These are phyloP conservation scores for Aphelinus certus DNA, from an alignment of 1,140 invertebrate species.

Conservation along the genomic window DNA sequence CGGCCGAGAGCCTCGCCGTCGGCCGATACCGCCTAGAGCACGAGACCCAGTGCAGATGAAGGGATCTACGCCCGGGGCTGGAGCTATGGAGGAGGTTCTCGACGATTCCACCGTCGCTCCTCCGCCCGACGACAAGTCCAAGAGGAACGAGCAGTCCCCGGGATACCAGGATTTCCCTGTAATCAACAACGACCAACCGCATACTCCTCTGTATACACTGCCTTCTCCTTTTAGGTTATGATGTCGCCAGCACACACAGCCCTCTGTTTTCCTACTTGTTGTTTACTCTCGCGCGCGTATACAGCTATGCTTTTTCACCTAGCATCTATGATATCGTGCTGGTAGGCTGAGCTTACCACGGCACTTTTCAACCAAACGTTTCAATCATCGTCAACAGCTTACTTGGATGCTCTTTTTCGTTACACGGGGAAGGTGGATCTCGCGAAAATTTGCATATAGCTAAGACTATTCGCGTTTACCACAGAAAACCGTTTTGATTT, in stretches of 20 bases:
- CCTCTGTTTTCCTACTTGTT: background rate
- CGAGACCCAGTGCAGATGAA: too few species aligned
- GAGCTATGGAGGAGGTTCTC: conserved; percentile 48
- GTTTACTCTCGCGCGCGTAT: background rate
- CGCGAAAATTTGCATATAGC: too few species aligned
- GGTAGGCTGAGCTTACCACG: too few species aligned
- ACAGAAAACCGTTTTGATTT: too few species aligned
- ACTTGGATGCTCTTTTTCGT: too few species aligned
- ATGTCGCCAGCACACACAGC: background rate
- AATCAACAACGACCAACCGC: conserved; percentile 42
- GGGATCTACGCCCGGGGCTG: too few species aligned
- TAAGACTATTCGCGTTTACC: too few species aligned
- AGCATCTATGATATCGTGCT: too few species aligned
- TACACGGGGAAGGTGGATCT: too few species aligned
- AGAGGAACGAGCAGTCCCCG: conserved; percentile 1
- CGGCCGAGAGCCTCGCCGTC: too few species aligned
- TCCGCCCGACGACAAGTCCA: conserved; percentile 36
- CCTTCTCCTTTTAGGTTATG: background rate
- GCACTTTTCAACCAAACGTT: too few species aligned
- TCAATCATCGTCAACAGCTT: too few species aligned
- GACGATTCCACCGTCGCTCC: conserved; percentile 50
- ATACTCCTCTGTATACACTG: background rate
- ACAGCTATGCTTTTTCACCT: background rate
- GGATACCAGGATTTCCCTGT: conserved; percentile 53
- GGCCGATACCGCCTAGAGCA: background rate